Conservation (phyloP, 2,113 vertebrate genomes). For the Ageneiosus marmoratus region DNA sequence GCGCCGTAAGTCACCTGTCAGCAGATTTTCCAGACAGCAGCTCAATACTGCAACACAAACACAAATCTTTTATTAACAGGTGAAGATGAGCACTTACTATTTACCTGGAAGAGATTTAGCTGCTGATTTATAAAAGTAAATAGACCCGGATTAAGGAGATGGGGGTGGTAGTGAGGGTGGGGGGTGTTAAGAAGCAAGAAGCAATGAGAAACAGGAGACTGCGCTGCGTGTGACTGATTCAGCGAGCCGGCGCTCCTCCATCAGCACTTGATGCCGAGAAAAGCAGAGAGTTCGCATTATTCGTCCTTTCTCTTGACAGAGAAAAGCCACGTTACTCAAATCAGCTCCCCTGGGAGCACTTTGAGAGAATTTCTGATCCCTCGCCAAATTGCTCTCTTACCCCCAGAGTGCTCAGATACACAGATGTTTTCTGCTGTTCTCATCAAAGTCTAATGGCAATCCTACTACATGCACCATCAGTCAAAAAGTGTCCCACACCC, state of each 20-base stretch:
- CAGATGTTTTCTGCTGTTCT: slow-evolving; percentile 45
- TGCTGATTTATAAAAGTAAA: not conserved
- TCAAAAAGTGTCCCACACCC: not conserved
- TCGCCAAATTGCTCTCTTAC: slow-evolving; percentile 55
- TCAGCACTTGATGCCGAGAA: slow-evolving; percentile 64
- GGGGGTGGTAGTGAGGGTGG: not conserved
- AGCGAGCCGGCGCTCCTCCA: slow-evolving; percentile 50
- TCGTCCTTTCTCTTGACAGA: slow-evolving; percentile 66
- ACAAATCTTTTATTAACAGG: slow-evolving; percentile 19
- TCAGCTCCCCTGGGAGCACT: slow-evolving; percentile 63
- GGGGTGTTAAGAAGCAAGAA: not conserved
- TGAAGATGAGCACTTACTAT: not conserved
- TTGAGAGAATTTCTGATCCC: slow-evolving; percentile 62
- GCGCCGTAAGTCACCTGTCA: slow-evolving; percentile 66
- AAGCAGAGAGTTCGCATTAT: slow-evolving; percentile 61
- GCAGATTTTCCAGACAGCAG: slow-evolving; percentile 59
- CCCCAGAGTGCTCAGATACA: slow-evolving; percentile 56
- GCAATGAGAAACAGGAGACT: slow-evolving; percentile 61
- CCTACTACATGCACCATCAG: slow-evolving; percentile 13
- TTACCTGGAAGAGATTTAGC: slow-evolving; percentile 1
- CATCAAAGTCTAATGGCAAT: slow-evolving; percentile 62
- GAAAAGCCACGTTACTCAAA: slow-evolving; percentile 61
- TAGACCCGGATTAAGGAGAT: not conserved
- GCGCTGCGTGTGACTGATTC: slow-evolving; percentile 53
- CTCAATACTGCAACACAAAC: slow-evolving; percentile 44